Conservation (phyloP, 2,113 vertebrate species). For the Plecturocebus donacophilus region DNA sequence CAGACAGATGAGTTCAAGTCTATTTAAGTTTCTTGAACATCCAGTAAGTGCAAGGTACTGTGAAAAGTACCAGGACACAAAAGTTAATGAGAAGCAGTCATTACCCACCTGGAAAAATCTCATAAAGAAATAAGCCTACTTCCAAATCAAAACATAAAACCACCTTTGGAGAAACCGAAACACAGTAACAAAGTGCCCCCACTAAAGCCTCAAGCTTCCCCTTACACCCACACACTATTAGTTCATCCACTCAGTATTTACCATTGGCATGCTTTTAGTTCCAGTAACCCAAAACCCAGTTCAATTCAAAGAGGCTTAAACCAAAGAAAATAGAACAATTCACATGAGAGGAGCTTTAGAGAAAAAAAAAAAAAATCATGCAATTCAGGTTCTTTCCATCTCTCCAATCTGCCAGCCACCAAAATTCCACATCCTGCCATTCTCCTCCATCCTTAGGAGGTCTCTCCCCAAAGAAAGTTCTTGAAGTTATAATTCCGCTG, state of each 20-base stretch:
- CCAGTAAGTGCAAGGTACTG: background rate
- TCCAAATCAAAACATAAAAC: constrained; percentile 13
- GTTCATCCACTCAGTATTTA: background rate
- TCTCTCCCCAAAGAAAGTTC: constrained; percentile 2
- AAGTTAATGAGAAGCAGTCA: background rate
- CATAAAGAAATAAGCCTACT: background rate
- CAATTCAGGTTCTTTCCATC: background rate
- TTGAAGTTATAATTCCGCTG: background rate
- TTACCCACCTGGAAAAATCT: background rate
- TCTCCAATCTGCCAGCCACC: background rate
- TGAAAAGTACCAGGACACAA: background rate
- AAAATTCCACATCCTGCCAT: background rate
- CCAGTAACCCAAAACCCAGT: background rate
- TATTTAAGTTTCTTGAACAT: background rate
- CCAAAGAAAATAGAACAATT: constrained; percentile 17
- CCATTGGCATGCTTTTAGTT: background rate
- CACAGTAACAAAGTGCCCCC: background rate
- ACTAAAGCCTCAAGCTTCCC: background rate
- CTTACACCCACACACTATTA: background rate
- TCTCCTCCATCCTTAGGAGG: constrained; percentile 2
- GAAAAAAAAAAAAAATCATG: background rate
- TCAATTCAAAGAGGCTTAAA: constrained; percentile 3
- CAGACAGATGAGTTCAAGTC: background rate
- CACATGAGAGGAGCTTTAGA: background rate
- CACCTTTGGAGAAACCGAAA: background rate